These are phyloP conservation scores for Aldabrachelys gigantea DNA, from an alignment of 2,113 vertebrate genomes.

Conservation along the genomic window DNA sequence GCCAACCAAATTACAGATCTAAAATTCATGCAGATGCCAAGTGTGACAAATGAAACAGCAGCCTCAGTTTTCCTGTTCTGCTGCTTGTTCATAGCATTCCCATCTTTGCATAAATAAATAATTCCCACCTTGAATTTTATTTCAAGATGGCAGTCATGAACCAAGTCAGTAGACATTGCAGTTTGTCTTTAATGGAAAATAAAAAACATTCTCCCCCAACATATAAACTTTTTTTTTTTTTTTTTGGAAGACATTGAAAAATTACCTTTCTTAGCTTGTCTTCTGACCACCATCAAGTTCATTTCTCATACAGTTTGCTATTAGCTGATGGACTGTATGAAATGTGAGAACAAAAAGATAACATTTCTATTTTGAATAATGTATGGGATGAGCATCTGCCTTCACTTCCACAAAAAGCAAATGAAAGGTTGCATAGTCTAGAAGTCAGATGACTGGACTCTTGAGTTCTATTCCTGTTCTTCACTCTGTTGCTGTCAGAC, in stretches of 20 bases:
- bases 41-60: neutral
- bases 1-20: neutral
- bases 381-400: conserved; percentile 16
- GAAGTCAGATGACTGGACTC: neutral
- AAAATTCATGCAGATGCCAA: neutral
- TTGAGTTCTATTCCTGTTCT: neutral
- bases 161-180: neutral
- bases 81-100: neutral
- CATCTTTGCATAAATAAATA: neutral
- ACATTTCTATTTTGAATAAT: conserved; percentile 42
- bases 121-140: neutral
- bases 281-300: neutral
- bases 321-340: neutral
- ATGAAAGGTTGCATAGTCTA: neutral
- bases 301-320: neutral
- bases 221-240: fast-evolving
- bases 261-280: neutral
- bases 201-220: neutral
- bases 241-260: neutral
- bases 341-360: conserved; percentile 28
- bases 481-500: neutral
- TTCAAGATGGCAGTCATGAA: neutral
- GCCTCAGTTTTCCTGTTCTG: neutral
- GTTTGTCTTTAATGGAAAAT: neutral
- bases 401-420: neutral